Base-by-base conservation (phyloP, 2,888 invertebrate species). In the Pachymerium ferrugineum region DNA sequence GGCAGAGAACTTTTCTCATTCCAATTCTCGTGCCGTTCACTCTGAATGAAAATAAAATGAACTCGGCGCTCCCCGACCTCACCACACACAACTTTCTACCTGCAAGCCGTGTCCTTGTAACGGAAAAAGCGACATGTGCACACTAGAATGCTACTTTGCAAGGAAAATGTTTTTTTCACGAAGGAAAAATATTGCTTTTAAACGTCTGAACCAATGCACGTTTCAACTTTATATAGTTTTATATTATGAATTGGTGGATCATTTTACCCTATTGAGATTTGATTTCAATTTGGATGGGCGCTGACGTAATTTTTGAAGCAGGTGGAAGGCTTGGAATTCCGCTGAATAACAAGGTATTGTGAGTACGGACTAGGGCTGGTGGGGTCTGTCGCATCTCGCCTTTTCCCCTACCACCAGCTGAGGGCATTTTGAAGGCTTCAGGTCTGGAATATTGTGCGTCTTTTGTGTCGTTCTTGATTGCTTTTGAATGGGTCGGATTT, bases 31-130 rank as follows among this genome's bases (percentile, higher is more conserved):
- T 47, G 47, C 47, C 47, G 47, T 47, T 14, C 47, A 16, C 16
- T 47, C 47, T 47, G 47, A 47, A 47, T 47, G 47, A 47, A 47
- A 47, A 47, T 47, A 47, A 47, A 47, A 47, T 47, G 47, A 47
- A 47, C 47, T 47, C 47, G 47, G 22, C 47, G 16, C 47, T 47
- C 47, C 19, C 47, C 47, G 19, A 16, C 47, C 47, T 47, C 47
- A 47, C 5, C 47, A 16, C 47, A 47, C 16, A 8, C n/a, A n/a
- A n/a, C n/a, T n/a, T n/a, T n/a, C 47, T 47, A 16, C 47, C 6
- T 3, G 22, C 22, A 47, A 47, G 19, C 47, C 8, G 47, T 16
- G 47, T 47, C 47, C 47, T 47, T 47, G 47, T 16, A 47, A 47
- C 5, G 1, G 47, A 47, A 47, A 47, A 16, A 3, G n/a, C 8